phyloP scores from a whole-genome alignment of 2,888 invertebrate genomes.

The Pinctada fucata region DNA sequence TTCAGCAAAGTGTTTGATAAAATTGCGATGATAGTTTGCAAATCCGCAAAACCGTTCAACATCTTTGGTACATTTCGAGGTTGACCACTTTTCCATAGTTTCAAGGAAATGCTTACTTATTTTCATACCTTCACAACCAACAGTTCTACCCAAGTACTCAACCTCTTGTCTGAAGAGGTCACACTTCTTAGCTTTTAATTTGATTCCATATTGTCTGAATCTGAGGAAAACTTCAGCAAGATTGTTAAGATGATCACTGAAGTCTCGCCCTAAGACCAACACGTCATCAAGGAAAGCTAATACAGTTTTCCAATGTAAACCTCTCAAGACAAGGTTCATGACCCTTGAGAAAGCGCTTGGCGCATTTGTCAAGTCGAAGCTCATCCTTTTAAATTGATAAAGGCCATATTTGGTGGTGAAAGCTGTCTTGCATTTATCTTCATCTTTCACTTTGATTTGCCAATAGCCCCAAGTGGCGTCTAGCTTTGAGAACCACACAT shows the following conservation, averaged over 20 bases:
- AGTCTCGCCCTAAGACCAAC: background rate
- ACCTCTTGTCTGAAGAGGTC: conserved; percentile 31
- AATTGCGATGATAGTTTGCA: background rate
- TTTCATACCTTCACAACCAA: conserved; percentile 23
- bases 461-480: no score
- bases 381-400: no score
- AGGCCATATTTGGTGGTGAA: no score
- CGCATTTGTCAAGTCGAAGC: no score
- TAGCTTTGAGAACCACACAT: no score
- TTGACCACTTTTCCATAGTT: conserved; percentile 37
- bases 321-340: no score
- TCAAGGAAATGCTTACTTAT: background rate
- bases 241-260: background rate
- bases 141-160: no score
- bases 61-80: background rate
- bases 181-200: conserved; percentile 6
- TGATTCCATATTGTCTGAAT: conserved; percentile 18
- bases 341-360: no score
- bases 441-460: no score
- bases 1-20: conserved; percentile 17
- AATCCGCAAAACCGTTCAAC: background rate
- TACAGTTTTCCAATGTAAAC: background rate
- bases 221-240: background rate
- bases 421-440: no score
- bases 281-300: background rate